Conservation (phyloP, 92 coral and sea anemone genomes). For the Actinernus sp. region DNA sequence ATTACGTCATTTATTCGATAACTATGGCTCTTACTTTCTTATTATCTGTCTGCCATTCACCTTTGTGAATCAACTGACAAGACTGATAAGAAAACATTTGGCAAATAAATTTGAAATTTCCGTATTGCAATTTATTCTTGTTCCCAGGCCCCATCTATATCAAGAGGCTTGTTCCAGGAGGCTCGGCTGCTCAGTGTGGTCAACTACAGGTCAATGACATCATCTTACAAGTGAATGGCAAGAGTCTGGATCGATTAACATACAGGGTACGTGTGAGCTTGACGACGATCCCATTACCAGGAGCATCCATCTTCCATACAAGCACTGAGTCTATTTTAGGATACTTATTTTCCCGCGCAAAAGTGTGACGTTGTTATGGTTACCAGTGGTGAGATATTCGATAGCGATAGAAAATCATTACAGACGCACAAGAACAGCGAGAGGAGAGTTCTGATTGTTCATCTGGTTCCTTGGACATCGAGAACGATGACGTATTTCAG, state of each 20-base stretch:
- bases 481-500: too few relatives aligned
- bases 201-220: constrained; percentile 94
- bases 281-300: too few relatives aligned
- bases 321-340: too few relatives aligned
- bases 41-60: not conserved
- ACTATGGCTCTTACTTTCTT: not conserved
- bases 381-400: too few relatives aligned
- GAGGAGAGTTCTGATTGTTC: too few relatives aligned
- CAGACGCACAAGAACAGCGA: too few relatives aligned
- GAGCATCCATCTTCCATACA: too few relatives aligned
- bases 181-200: constrained; percentile 91
- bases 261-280: constrained; percentile 93
- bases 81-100: not conserved
- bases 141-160: constrained; percentile 87
- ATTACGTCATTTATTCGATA: too few relatives aligned
- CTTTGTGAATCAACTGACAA: not conserved
- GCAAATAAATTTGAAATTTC: not conserved
- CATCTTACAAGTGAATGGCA: constrained; percentile 87
- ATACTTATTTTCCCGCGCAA: too few relatives aligned
- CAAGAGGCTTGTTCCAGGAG: constrained; percentile 94
- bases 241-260: constrained; percentile 85
- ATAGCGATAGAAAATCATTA: too few relatives aligned
- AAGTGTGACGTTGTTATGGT: too few relatives aligned
- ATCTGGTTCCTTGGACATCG: too few relatives aligned
- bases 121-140: not conserved